phyloP scores from a whole-genome alignment of 2,113 vertebrate genomes.

The Mormyrus lacerda region DNA sequence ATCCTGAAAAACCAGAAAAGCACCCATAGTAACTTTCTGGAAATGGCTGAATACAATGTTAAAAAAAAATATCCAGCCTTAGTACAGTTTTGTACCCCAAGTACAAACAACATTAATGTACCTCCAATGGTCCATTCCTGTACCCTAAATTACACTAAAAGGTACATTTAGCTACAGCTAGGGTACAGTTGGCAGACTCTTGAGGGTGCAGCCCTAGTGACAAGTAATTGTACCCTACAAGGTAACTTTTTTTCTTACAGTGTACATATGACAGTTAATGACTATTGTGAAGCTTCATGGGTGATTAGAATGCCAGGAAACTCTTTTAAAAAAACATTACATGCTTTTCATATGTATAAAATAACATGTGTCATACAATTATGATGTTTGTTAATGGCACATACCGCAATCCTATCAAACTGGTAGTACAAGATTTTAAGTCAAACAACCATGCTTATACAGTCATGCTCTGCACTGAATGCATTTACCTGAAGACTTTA shows the following conservation, averaged over 20 bases:
- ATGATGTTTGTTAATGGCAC: not conserved
- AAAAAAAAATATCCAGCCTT: not conserved
- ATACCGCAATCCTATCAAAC: not conserved
- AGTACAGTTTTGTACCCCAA: not conserved
- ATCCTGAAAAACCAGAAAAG: not conserved
- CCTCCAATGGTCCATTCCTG: not conserved
- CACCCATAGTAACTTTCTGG: not conserved
- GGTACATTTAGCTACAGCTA: not conserved
- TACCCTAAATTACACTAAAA: not conserved
- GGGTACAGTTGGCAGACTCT: not conserved
- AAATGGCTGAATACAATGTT: not conserved
- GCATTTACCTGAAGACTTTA: not conserved
- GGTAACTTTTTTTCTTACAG: not conserved
- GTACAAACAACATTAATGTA: not conserved
- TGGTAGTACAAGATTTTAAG: not conserved
- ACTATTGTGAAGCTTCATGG: not conserved
- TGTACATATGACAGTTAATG: not conserved
- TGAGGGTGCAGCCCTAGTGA: not conserved
- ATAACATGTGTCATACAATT: not conserved
- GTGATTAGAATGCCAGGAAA: not conserved
- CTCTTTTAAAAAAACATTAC: not conserved
- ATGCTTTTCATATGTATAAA: not conserved
- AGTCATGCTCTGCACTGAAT: not conserved
- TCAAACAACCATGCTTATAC: not conserved
- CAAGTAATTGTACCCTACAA: not conserved